Percentiles rank a stretch among this genome's conserved stretches.
Evolutionary conservation across 2,888 invertebrate genomes (phyloP).

Genomic region (Cerastis rubricosa): DNA sequence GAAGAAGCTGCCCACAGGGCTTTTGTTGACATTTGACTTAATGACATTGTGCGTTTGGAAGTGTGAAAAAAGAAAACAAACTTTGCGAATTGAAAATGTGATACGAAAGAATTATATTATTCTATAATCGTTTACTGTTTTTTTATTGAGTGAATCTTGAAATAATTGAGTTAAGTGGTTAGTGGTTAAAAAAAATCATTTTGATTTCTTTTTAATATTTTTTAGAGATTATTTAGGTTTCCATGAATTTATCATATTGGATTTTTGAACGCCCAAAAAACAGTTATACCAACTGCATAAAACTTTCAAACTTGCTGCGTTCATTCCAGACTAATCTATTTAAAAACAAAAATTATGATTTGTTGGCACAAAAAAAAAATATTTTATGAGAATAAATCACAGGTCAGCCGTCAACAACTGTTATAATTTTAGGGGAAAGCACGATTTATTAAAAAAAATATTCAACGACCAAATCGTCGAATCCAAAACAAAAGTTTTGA

Average conservation of each 20-base stretch:
- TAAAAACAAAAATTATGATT: not conserved
- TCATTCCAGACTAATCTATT: not conserved
- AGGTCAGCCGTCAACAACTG: not conserved
- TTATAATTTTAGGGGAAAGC: not conserved
- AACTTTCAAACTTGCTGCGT: slow-evolving; percentile 15
- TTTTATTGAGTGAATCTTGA: not conserved
- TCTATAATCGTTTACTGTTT: not conserved
- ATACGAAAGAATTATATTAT: too few species aligned
- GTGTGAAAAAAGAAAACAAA: not conserved
- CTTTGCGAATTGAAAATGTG: not conserved
- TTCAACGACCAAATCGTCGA: not conserved
- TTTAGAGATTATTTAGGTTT: not conserved
- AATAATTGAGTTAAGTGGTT: not conserved
- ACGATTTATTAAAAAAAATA: too few species aligned
- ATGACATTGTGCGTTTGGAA: slow-evolving; percentile 21
- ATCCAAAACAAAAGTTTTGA: slow-evolving; percentile 18
- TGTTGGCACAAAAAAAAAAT: fast-evolving
- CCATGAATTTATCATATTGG: not conserved
- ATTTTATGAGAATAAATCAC: not conserved
- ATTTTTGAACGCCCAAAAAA: slow-evolving; percentile 29
- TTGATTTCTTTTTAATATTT: not conserved
- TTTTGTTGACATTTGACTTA: slow-evolving; percentile 47
- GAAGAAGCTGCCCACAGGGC: slow-evolving; percentile 30
- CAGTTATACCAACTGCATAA: slow-evolving; percentile 12
- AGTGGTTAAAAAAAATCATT: too few species aligned